Percentiles rank a stretch among this genome's conserved stretches.
Conservation (phyloP, 2,888 invertebrate genomes). For the Leptopilina drosophilae region DNA sequence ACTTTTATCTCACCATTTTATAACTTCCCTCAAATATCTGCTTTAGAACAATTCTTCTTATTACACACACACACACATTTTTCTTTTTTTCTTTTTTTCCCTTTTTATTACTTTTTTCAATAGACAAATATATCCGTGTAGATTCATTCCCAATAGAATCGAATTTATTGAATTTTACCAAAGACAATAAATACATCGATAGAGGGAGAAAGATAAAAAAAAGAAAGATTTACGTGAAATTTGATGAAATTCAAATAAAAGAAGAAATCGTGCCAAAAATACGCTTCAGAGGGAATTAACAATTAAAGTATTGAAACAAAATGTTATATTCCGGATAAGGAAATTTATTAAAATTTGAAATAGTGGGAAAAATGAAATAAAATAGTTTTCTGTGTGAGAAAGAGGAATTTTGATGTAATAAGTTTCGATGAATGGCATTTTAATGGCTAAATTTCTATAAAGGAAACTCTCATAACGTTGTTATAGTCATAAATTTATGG, state of each 20-base stretch:
- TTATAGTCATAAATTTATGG: neutral
- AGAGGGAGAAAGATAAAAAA: neutral
- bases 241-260: neutral
- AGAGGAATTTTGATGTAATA: neutral
- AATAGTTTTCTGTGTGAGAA: too few species aligned
- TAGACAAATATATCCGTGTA: neutral
- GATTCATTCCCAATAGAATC: neutral
- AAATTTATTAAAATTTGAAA: too few species aligned
- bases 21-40: neutral
- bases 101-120: neutral
- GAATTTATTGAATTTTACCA: conserved; percentile 14
- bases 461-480: neutral
- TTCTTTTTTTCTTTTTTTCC: neutral
- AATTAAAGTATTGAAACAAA: neutral
- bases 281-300: neutral
- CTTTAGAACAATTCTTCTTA: neutral
- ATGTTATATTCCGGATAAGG: too few species aligned
- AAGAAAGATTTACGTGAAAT: neutral
- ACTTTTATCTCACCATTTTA: conserved; percentile 20
- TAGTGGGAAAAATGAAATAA: too few species aligned
- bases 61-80: neutral
- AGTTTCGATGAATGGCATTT: neutral
- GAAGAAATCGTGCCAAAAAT: neutral
- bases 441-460: neutral
- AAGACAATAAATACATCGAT: too few species aligned